These are phyloP conservation scores for Hypsopygia costalis DNA, from an alignment of 2,888 invertebrate genomes.

Conservation along the genomic window DNA sequence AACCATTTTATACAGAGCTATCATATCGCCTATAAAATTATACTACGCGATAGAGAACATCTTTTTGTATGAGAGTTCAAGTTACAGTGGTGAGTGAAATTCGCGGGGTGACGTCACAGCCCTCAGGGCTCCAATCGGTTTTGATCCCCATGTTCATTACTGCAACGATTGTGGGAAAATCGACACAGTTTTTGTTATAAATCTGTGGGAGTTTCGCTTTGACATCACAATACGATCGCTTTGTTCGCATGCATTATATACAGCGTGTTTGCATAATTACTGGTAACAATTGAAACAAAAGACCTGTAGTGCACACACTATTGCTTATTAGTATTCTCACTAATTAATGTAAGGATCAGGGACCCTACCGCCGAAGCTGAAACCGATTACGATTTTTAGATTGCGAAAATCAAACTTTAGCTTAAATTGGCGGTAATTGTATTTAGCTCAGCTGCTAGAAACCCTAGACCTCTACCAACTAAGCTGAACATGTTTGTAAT, in stretches of 20 bases:
- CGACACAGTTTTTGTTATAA: conserved; percentile 68
- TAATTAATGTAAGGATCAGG: no score
- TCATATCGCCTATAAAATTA: conserved; percentile 14
- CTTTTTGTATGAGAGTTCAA: conserved; percentile 27
- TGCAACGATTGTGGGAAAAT: conserved; percentile 73
- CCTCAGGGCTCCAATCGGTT: conserved; percentile 56
- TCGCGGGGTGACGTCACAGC: conserved; percentile 47
- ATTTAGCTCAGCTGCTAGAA: no score
- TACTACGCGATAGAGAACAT: neutral
- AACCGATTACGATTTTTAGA: no score
- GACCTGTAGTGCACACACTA: neutral
- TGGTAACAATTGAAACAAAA: conserved; percentile 9
- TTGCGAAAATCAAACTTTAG: no score
- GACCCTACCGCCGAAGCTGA: no score
- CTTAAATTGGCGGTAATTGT: no score
- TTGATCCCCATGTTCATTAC: conserved; percentile 64
- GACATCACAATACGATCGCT: conserved; percentile 43
- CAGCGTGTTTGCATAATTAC: conserved; percentile 13
- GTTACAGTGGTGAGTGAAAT: conserved; percentile 33
- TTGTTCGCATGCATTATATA: conserved; percentile 35
- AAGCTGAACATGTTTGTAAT: no score
- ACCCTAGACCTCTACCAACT: no score
- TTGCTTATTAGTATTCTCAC: neutral
- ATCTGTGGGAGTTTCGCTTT: conserved; percentile 75
- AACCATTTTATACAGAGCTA: conserved; percentile 36